Evolutionary conservation across 2,797 vertebrate genomes (phyloP), one percentile per base, ranked within the genome.

Genomic region (Rhinophrynus dorsalis): DNA sequence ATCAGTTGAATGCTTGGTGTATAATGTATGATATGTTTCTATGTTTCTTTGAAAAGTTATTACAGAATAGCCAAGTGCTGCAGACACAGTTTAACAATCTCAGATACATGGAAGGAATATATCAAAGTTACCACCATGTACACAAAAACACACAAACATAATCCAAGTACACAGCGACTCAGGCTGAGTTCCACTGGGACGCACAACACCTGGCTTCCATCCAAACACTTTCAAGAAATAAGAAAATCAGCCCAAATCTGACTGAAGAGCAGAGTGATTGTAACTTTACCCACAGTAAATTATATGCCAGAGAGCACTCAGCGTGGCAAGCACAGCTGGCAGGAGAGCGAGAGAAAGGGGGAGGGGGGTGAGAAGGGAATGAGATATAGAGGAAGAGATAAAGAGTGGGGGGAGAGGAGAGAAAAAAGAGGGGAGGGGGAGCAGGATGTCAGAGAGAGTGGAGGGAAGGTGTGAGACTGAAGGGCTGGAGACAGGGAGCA

Each of bases 171-270:
- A 13, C 2, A 26, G 32, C 7, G 26, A 29, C 24, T 17, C 42
- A 32, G 23, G 60, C 32, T 27, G 23, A 7, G 45, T 44, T 66
- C 61, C 44, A 4, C 44, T 15, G 61, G 69, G 65, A 74, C 13
- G 5, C 21, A 26, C 29, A n/a, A 29, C 66, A 68, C 64, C 64
- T 74, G 72, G 64, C 57, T n/a, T 32, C 18, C 57, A 55, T 68
- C 64, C 72, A 74, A 58, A 74, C 64, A 68, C 57, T 55, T 67
- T 67, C 32, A 45, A 63, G 71, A 68, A 68, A 74, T 67, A 74
- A 23, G 65, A 51, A 74, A 74, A 67, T 67, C 57, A 74, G 65
- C 48, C 66, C 64, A 68, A 74, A 68, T 67, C 64, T 61, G 51
- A 51, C 6, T 67, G 72, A 67, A 68, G 65, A 57, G 72, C 44